Evolutionary conservation across 1,140 invertebrate genomes (phyloP).

Genomic region (Tetramorium simillimum): DNA sequence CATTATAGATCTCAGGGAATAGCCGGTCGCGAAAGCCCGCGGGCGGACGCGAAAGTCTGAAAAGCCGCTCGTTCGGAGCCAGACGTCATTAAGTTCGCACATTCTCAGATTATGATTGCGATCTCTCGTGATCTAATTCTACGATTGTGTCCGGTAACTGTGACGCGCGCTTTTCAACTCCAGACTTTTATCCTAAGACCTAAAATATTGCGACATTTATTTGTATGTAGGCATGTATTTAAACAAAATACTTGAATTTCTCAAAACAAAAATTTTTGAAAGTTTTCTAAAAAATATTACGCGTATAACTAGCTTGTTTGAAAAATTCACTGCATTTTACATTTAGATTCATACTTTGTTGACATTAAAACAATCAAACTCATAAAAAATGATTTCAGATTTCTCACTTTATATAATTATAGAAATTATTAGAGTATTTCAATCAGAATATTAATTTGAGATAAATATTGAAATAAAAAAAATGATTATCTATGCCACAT

Average conservation of each 20-base stretch:
- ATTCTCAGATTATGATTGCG: constrained; percentile 13
- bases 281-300: not conserved
- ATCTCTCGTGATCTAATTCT: constrained; percentile 27
- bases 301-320: too few species aligned
- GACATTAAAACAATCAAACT: too few species aligned
- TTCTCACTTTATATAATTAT: too few species aligned
- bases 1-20: constrained; percentile 47
- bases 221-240: not conserved
- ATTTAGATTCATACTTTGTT: not conserved
- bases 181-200: not conserved
- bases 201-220: not conserved
- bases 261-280: not conserved
- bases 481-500: too few species aligned
- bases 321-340: not conserved
- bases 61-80: not conserved
- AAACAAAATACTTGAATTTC: not conserved
- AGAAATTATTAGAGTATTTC: too few species aligned
- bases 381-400: too few species aligned
- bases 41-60: not conserved
- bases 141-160: not conserved
- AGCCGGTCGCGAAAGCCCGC: constrained; percentile 3
- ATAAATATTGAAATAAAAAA: too few species aligned
- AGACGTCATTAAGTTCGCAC: constrained; percentile 10
- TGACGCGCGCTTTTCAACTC: not conserved
- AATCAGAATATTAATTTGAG: too few species aligned